phyloP scores from a whole-genome alignment of 2,888 invertebrate species.

The Cephonodes hylas region DNA sequence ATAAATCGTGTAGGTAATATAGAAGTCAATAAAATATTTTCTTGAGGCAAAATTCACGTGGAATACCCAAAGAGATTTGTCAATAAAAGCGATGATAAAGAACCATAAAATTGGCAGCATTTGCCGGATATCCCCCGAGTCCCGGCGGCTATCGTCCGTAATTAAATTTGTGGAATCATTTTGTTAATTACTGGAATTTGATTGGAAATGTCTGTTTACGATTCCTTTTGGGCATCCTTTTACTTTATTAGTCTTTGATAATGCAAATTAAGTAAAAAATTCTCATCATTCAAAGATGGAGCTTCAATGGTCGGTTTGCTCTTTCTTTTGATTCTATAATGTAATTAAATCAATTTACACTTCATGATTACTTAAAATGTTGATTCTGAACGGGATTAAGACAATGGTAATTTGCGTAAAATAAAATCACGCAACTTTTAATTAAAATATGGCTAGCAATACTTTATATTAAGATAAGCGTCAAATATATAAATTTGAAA shows the following conservation, averaged over 20 bases:
- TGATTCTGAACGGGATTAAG: too few relatives aligned
- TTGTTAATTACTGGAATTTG: constrained; percentile 34
- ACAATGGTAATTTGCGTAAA: too few relatives aligned
- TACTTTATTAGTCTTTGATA: not conserved
- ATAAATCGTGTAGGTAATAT: not conserved
- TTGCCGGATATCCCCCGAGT: constrained; percentile 16
- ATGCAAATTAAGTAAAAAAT: not conserved
- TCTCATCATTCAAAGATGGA: not conserved
- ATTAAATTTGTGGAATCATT: constrained; percentile 36
- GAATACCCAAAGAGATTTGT: constrained; percentile 10
- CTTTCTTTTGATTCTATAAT: not conserved
- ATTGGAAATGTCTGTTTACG: constrained; percentile 31
- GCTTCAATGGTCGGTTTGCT: not conserved
- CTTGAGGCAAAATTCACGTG: not conserved
- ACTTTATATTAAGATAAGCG: too few relatives aligned
- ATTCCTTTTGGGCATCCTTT: constrained; percentile 20
- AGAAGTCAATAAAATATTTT: not conserved
- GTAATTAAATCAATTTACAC: not conserved
- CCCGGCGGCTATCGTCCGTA: constrained; percentile 23
- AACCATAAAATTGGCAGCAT: constrained; percentile 32
- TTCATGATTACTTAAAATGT: not conserved
- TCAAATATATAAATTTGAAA: too few relatives aligned
- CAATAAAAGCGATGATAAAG: constrained; percentile 31
- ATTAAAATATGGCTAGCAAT: too few relatives aligned
- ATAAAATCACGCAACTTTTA: too few relatives aligned